Base-by-base conservation (phyloP, 2,888 invertebrate species). In the Ormyrus labotus region DNA sequence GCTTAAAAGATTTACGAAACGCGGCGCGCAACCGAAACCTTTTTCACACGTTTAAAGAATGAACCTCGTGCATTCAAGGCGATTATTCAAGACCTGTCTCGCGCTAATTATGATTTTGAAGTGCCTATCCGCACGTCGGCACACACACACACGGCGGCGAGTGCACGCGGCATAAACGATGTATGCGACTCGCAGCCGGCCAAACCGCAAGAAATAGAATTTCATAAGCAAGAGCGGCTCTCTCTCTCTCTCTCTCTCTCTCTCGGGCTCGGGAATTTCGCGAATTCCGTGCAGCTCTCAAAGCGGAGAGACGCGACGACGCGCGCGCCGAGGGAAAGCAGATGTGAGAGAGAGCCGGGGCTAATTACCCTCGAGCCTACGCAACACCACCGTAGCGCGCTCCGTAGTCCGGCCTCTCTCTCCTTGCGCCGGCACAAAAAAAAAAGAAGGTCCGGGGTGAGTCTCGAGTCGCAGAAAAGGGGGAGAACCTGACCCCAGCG, bases 191-290 rank as follows among this genome's bases (percentile, higher is more conserved):
- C 34, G 70, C 70, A 34, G 10, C 6, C 7, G 64, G 78, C 45
- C 61, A 34, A 68, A 75, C 70, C 75, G 65, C 75, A 65, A 70
- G 70, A 80, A 80, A 80, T 75, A 69, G 74, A 74, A 80, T 74
- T 80, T 75, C 57, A 63, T 45, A n/a, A 45, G 45, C n/a, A 63
- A n/a, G 58, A 51, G 11, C n/a, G 53, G 51, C 6, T 13, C 19
- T 34, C 34, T 55, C 34, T 13, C 19, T 13, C 19, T 34, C 34
- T 55, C 34, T 13, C 19, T 13, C 13, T 13, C 13, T 13, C 19
- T 34, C 34, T 55, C 34, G 55, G 34, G 34, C 34, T 73, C 11
- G 58, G n/a, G 65, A 60, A 45, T 60, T 51, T 64, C 51, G 70
- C 19, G 58, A 68, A 68, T 61, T 64, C 67, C 8, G 19, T 19